Evolutionary conservation across 1,140 invertebrate genomes (phyloP), one percentile per base, ranked within the genome.

Genomic region (Sitophilus oryzae): DNA sequence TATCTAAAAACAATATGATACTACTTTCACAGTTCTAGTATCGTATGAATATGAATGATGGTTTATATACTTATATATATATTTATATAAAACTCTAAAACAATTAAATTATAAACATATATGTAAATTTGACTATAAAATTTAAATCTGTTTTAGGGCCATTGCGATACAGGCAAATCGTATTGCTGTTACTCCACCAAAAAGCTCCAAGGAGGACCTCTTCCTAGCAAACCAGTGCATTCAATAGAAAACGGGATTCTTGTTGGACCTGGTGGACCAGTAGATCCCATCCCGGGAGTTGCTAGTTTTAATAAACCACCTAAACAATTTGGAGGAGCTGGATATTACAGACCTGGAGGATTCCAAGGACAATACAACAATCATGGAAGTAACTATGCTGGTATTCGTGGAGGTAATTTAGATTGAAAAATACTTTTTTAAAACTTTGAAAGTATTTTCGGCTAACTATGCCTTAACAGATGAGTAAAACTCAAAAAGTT

Each of bases 171-270:
- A 11, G 76, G 75, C 0, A 78, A 78, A 61, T 70, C 73, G 43
- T 79, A 78, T 54, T 79, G 78, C 55, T 79, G 78, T 50, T 77
- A 73, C 60, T 53, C 56, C 8, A 61, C 45, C 0, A 74, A 71
- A 43, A 72, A 66, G 59, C 62, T 60, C 19, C 62, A 58, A 58
- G 71, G 60, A 6, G 65, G 65, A 11, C 68, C 65, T 11, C 10
- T 62, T 15, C 68, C 68, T 15, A 59, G 40, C 25, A 46, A 58
- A 21, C 66, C 70, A 11, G 61, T 67, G 2, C 64, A 72, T 52
- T 66, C 64, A 2, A 53, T 62, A 8, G 68, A 62, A 49, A 70
- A 72, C 55, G 69, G 78, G 3, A 62, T 81, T 4, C 66, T 82
- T 1, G 76, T 79, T 0, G 80, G 80, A 2, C 81, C 81, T 1